These are phyloP conservation scores for Selenia dentaria DNA, from an alignment of 2,888 invertebrate species.

Conservation along the genomic window DNA sequence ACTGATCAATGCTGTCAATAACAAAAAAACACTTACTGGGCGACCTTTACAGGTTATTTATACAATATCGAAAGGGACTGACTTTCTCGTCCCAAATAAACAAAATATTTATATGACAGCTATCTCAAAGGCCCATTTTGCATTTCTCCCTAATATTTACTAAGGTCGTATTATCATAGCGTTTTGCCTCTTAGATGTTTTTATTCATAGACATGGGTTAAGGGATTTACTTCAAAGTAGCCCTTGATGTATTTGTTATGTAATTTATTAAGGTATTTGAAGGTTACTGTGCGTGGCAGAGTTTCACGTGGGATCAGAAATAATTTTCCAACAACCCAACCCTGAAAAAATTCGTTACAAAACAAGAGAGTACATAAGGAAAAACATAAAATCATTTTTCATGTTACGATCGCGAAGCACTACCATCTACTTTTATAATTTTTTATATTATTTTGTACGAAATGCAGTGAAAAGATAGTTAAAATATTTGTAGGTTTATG, in stretches of 20 bases:
- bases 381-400: too few relatives aligned
- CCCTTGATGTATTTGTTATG: not conserved
- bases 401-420: too few relatives aligned
- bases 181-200: not conserved
- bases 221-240: not conserved
- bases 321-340: too few relatives aligned
- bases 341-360: too few relatives aligned
- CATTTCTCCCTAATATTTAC: not conserved
- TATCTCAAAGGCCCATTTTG: not conserved
- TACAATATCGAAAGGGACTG: not conserved
- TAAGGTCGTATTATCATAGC: not conserved
- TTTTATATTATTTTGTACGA: too few relatives aligned
- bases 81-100: not conserved
- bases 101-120: slow-evolving; percentile 4
- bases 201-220: not conserved
- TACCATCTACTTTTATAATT: too few relatives aligned
- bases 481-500: too few relatives aligned
- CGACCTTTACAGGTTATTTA: not conserved
- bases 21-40: too few relatives aligned
- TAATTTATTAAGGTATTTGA: not conserved
- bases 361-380: too few relatives aligned
- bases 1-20: too few relatives aligned
- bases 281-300: not conserved
- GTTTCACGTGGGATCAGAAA: not conserved
- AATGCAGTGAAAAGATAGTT: too few relatives aligned